These are phyloP conservation scores for Pelecanoides urinatrix DNA, from an alignment of 2,113 vertebrate species.

Conservation along the genomic window DNA sequence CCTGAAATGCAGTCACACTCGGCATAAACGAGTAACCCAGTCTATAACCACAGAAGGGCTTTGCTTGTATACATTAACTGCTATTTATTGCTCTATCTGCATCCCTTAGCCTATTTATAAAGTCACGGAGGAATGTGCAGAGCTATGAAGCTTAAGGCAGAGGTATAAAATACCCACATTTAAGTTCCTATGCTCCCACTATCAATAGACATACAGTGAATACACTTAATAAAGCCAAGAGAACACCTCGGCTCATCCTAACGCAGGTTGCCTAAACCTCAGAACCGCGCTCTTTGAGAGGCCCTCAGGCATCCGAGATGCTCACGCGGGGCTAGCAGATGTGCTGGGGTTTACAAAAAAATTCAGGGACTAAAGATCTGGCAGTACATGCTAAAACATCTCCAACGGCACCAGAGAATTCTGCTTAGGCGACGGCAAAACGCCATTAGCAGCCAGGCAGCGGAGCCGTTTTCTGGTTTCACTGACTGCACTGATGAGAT, in stretches of 20 bases:
- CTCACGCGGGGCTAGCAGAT: not conserved
- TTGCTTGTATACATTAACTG: not conserved
- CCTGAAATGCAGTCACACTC: not conserved
- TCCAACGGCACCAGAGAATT: not conserved
- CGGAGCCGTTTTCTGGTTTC: not conserved
- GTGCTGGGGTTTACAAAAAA: not conserved
- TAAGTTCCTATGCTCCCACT: not conserved
- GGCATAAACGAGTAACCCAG: not conserved
- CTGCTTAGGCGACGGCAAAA: not conserved
- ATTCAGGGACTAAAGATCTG: not conserved
- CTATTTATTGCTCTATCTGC: not conserved
- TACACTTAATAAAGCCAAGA: not conserved
- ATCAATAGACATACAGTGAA: too few relatives aligned
- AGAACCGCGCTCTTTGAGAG: fast-evolving
- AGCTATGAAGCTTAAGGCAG: not conserved
- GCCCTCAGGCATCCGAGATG: not conserved
- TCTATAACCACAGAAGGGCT: not conserved
- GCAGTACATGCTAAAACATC: not conserved
- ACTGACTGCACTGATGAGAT: not conserved
- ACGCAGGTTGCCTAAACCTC: not conserved
- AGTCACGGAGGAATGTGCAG: fast-evolving
- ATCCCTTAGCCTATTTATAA: not conserved
- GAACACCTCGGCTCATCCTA: not conserved
- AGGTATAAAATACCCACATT: not conserved
- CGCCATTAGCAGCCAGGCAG: not conserved